phyloP scores from a whole-genome alignment of 2,888 invertebrate species.

The Pyrrhia umbra region DNA sequence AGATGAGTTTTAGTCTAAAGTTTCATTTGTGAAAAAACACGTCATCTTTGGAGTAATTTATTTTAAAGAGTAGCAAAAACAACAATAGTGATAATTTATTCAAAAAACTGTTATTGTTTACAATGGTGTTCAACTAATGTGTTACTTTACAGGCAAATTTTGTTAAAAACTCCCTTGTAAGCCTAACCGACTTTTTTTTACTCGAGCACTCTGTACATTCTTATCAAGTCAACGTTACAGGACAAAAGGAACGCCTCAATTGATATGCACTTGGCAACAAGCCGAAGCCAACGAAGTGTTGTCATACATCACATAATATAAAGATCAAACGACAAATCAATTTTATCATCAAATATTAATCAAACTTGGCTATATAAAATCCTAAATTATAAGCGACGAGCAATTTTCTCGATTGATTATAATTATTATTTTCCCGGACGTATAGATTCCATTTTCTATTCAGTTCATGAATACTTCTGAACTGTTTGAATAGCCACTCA shows the following conservation, averaged over 20 bases:
- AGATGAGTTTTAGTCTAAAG: not conserved
- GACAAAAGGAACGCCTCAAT: constrained; percentile 42
- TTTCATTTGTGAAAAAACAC: not conserved
- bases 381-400: not conserved
- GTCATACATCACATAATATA: constrained; percentile 22
- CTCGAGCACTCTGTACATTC: constrained; percentile 16
- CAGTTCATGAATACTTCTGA: not conserved
- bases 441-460: not conserved
- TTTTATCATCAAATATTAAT: constrained; percentile 1
- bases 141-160: constrained; percentile 4
- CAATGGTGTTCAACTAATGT: constrained; percentile 7
- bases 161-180: constrained; percentile 5
- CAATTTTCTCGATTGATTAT: not conserved
- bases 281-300: constrained; percentile 17
- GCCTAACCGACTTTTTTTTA: constrained; percentile 14
- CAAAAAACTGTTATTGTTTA: constrained; percentile 19
- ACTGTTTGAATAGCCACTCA: not conserved
- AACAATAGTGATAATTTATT: constrained; percentile 19
- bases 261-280: constrained; percentile 49
- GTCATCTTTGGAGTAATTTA: not conserved
- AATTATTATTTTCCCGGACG: not conserved
- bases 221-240: constrained; percentile 31
- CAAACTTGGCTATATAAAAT: not conserved
- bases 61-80: constrained; percentile 4
- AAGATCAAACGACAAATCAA: constrained; percentile 19